Percentiles rank a stretch among this genome's conserved stretches.
These are phyloP conservation scores for Gonioctena quinquepunctata DNA, from an alignment of 1,140 invertebrate genomes.

Conservation along the genomic window DNA sequence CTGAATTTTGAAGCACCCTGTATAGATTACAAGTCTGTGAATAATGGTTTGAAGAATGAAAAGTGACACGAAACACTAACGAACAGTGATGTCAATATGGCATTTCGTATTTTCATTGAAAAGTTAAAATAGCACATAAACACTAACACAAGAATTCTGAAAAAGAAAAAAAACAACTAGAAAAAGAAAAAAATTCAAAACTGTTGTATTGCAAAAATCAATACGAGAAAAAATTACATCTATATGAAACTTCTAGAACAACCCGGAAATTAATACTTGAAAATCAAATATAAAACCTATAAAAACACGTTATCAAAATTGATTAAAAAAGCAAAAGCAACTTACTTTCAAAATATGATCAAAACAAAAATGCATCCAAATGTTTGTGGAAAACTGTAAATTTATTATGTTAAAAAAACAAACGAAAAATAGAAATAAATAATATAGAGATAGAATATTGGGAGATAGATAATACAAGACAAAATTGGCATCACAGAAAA, in stretches of 20 bases:
- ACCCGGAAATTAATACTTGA: background rate
- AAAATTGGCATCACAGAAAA: too few relatives aligned
- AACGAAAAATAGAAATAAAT: background rate
- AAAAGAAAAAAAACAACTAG: background rate
- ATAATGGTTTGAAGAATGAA: background rate
- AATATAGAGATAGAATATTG: too few relatives aligned
- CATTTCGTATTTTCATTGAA: background rate
- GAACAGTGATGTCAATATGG: background rate
- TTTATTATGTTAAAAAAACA: background rate
- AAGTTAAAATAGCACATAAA: background rate
- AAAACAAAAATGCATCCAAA: background rate
- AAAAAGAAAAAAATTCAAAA: background rate
- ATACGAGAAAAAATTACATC: background rate
- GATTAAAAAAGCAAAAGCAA: too few relatives aligned
- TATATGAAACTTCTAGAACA: background rate
- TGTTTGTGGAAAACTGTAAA: background rate
- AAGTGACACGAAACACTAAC: background rate
- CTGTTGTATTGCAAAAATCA: background rate
- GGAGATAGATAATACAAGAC: too few relatives aligned
- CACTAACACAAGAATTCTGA: background rate
- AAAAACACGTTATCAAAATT: too few relatives aligned
- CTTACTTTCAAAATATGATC: too few relatives aligned
- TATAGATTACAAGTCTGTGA: background rate
- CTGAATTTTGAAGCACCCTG: too few relatives aligned
- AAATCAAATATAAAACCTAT: background rate